Conservation (phyloP, 2,113 vertebrate species). For the Stegostoma tigrinum region DNA sequence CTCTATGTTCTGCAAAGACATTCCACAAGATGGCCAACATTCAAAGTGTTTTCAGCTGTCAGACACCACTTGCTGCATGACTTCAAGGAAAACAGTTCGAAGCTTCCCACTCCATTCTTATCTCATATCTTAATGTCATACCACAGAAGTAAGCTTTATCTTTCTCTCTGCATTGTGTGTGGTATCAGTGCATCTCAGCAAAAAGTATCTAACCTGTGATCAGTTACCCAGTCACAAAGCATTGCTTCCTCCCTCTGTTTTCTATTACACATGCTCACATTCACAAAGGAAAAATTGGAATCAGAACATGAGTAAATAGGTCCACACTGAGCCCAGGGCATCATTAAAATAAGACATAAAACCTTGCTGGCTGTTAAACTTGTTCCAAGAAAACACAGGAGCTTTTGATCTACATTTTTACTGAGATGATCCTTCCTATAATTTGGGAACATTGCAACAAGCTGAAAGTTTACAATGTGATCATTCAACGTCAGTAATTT, state of each 20-base stretch:
- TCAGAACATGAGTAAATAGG: neutral
- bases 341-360: neutral
- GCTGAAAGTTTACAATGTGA: slow-evolving; percentile 55
- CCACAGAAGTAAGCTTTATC: slow-evolving; percentile 34
- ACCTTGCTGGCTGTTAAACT: neutral
- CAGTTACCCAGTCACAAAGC: neutral
- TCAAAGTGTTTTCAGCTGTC: slow-evolving; percentile 48
- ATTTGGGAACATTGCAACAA: slow-evolving; percentile 42
- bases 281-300: neutral
- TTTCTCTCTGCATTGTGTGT: slow-evolving; percentile 18
- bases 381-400: neutral
- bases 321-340: neutral
- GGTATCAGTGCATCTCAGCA: neutral
- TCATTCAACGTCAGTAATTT: slow-evolving; percentile 62
- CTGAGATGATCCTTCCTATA: slow-evolving; percentile 38
- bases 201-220: neutral
- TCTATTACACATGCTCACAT: neutral
- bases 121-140: slow-evolving; percentile 40
- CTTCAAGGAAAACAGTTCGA: slow-evolving; percentile 44
- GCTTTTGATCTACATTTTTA: neutral
- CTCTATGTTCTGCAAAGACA: slow-evolving; percentile 28
- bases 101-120: slow-evolving; percentile 44
- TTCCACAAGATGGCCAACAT: slow-evolving; percentile 9
- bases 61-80: slow-evolving; percentile 47
- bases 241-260: neutral